Evolutionary conservation across 2,797 vertebrate species (phyloP).

Genomic region (Sciurus vulgaris): DNA sequence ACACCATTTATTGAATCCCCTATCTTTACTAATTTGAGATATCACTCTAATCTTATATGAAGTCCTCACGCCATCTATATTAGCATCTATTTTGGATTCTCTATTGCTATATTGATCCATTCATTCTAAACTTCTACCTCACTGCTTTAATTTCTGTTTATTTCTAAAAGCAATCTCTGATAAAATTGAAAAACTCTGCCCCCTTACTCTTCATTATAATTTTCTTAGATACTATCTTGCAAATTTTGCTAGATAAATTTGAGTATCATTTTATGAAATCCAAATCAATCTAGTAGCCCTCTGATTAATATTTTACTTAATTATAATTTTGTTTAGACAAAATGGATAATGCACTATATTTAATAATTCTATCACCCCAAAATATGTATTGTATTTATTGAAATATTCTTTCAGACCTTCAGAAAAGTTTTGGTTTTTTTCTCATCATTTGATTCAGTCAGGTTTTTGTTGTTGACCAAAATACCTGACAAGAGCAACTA

Average conservation of each 20-base stretch:
- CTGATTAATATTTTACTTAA: neutral
- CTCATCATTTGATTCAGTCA: neutral
- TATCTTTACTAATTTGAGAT: neutral
- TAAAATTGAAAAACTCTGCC: neutral
- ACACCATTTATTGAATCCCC: neutral
- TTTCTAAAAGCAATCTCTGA: neutral
- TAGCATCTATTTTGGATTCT: neutral
- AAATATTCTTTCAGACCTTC: neutral
- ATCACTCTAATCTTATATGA: neutral
- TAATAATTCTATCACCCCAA: neutral
- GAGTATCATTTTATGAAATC: neutral
- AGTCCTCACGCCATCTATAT: neutral
- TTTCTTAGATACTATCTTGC: neutral
- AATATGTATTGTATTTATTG: neutral
- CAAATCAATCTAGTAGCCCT: neutral
- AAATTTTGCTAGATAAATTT: neutral
- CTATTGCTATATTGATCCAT: neutral
- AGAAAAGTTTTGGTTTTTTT: constrained; percentile 44
- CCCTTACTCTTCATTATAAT: neutral
- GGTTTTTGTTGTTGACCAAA: no score
- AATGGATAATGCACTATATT: neutral
- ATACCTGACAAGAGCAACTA: no score
- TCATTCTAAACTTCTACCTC: neutral
- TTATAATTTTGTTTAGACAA: neutral
- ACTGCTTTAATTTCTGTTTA: neutral